These are phyloP conservation scores for Drosophila yooni DNA, from an alignment of 2,888 invertebrate species.

Conservation along the genomic window DNA sequence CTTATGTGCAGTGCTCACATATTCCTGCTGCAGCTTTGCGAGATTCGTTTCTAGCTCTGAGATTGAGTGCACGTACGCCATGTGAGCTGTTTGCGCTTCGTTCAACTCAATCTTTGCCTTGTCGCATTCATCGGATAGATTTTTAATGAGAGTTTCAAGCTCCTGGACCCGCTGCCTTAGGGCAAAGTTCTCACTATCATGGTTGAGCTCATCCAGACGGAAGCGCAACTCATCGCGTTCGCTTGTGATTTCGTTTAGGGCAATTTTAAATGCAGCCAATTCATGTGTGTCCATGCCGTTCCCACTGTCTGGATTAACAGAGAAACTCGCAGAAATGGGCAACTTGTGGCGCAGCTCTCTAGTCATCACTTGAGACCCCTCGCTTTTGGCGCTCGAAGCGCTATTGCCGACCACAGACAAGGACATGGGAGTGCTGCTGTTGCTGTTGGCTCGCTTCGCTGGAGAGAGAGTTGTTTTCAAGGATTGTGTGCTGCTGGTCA, in stretches of 20 bases:
- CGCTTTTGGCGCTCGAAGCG: conserved; percentile 60
- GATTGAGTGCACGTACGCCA: conserved; percentile 82
- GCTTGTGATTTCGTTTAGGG: conserved; percentile 75
- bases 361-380: conserved; percentile 41
- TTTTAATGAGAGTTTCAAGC: conserved; percentile 67
- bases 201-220: conserved; percentile 68
- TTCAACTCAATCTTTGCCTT: conserved; percentile 66
- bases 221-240: conserved; percentile 81
- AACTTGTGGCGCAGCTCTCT: conserved; percentile 56
- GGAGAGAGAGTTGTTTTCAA: conserved; percentile 75
- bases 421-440: conserved; percentile 41
- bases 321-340: conserved; percentile 54
- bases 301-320: conserved; percentile 33
- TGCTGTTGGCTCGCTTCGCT: conserved; percentile 34
- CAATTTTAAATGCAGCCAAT: conserved; percentile 81
- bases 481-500: conserved; percentile 74
- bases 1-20: conserved; percentile 85
- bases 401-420: conserved; percentile 42
- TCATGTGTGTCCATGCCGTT: conserved; percentile 66
- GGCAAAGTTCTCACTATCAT: conserved; percentile 72
- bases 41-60: conserved; percentile 83
- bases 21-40: conserved; percentile 85
- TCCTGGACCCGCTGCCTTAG: conserved; percentile 70
- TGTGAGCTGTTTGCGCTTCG: conserved; percentile 64
- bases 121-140: conserved; percentile 74